Evolutionary conservation across 2,888 invertebrate genomes (phyloP).

Genomic region (Drosophila paramelanica): DNA sequence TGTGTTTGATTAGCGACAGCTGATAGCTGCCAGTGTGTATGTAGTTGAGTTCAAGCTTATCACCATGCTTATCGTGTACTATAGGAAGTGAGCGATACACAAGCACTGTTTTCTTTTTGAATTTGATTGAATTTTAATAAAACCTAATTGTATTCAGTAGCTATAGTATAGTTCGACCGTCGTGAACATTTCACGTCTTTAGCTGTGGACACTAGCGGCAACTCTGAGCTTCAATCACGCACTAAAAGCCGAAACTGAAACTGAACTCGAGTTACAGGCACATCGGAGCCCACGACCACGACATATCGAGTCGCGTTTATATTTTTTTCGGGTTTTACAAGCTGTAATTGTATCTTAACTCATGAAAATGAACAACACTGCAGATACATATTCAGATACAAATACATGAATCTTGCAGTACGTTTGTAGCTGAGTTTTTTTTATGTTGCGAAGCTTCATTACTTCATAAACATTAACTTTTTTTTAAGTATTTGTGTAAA

Average conservation of each 20-base stretch:
- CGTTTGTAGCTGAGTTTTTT: constrained; percentile 20
- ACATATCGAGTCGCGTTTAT: constrained; percentile 13
- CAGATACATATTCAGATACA: constrained; percentile 28
- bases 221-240: constrained; percentile 71
- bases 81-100: neutral
- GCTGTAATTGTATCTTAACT: constrained; percentile 48
- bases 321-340: constrained; percentile 38
- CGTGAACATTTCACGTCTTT: constrained; percentile 21
- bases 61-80: constrained; percentile 17
- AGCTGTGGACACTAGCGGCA: constrained; percentile 60
- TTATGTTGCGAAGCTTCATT: constrained; percentile 49
- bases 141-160: constrained; percentile 2
- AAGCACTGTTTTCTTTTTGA: constrained; percentile 1
- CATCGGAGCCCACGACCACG: constrained; percentile 34
- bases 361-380: constrained; percentile 35
- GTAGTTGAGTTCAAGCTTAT: constrained; percentile 19
- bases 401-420: constrained; percentile 7
- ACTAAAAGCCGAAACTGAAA: constrained; percentile 56
- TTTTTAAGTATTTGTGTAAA: constrained; percentile 41
- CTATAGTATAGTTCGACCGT: neutral
- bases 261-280: constrained; percentile 44
- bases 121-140: constrained; percentile 20
- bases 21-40: constrained; percentile 14
- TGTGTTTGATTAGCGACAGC: constrained; percentile 40
- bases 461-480: constrained; percentile 51